These are phyloP conservation scores for Bostrychus sinensis DNA, from an alignment of 2,113 vertebrate genomes.

Conservation along the genomic window DNA sequence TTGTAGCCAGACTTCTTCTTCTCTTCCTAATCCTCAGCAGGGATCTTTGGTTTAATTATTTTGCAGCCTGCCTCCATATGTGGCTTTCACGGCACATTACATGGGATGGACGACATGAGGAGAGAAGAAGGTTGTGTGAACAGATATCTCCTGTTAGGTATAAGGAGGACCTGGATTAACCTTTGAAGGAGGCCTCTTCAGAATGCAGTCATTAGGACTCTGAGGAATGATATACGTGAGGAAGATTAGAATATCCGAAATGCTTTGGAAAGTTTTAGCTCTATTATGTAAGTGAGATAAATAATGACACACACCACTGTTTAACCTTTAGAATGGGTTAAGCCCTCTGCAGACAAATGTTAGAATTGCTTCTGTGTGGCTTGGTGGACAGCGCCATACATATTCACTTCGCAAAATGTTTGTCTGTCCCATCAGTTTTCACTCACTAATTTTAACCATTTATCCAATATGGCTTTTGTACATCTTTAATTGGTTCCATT, in stretches of 20 bases:
- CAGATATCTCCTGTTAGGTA: background rate
- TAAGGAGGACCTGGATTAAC: slow-evolving; percentile 33
- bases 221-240: slow-evolving; percentile 9
- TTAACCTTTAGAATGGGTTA: background rate
- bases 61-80: background rate
- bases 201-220: slow-evolving; percentile 46
- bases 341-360: no score
- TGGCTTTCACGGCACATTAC: slow-evolving; percentile 26
- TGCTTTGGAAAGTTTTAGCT: slow-evolving; percentile 12
- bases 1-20: slow-evolving; percentile 1
- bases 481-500: no score
- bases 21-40: slow-evolving; percentile 9
- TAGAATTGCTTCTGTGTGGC: no score
- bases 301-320: background rate
- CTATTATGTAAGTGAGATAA: slow-evolving; percentile 29
- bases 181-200: slow-evolving; percentile 32
- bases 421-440: no score
- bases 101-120: slow-evolving; percentile 12
- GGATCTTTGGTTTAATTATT: slow-evolving; percentile 1
- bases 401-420: no score
- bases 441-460: no score
- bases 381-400: no score
- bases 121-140: background rate
- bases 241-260: slow-evolving; percentile 11
- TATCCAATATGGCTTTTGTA: no score